Evolutionary conservation across 2,888 invertebrate species (phyloP), one percentile per base, ranked within the genome.

Genomic region (Rotaria sp.): DNA sequence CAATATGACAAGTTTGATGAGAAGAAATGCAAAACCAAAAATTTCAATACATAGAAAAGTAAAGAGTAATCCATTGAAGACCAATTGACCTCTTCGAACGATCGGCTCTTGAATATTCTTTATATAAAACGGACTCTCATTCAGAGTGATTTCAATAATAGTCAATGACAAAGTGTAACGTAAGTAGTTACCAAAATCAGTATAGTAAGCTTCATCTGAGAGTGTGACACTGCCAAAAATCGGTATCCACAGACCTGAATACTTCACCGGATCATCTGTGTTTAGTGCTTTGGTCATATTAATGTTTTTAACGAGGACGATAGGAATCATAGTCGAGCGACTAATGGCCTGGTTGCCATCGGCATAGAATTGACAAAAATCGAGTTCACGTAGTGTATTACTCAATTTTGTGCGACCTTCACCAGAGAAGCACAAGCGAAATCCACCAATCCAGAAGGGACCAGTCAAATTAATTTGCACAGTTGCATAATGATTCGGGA

Each of bases 91-190:
- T 41, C 1, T 18, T 24, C 75, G 38, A 21, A 41, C 75, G 8
- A 75, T 75, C 0, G 75, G 75, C 26, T 75, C 38, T 75, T 75
- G 75, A 41, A 75, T 38, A 75, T 75, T 75, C 21, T 75, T 75
- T 1, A 75, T 24, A 41, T 38, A 75, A 21, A 41, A 75, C 2
- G 38, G 24, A 26, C 24, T 18, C 41, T 75, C 75, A 11, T 41
- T 11, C 1, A 75, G 3, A 1, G 8, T 8, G 10, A 75, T 41
- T 0, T 24, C 8, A 41, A 75, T 21, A 41, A 21, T 41, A 8
- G 75, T 75, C 13, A 21, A 26, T 24, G 75, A 7, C 2, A 21
- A 41, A 5, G 26, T 41, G 30, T 75, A 75, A 4, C 75, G 75
- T 26, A 75, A 41, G 26, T 75, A 75, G 38, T 41, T 41, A 38